Conservation (phyloP, 2,113 vertebrate genomes). For the Herpailurus yagouaroundi region DNA sequence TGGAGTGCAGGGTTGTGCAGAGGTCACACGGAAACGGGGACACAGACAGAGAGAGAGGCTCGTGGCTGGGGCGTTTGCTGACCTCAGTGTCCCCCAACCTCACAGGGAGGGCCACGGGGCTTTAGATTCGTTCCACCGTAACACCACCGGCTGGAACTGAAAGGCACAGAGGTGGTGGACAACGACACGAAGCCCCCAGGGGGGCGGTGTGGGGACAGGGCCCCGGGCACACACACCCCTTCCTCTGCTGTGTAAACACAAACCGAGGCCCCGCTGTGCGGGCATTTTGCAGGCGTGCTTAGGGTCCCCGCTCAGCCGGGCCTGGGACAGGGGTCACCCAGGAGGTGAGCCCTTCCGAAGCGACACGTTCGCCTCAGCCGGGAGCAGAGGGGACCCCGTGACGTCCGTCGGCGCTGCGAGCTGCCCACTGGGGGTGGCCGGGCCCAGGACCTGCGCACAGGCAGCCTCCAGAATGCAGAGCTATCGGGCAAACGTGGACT, state of each 20-base stretch:
- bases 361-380: too few species aligned
- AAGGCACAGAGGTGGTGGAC: too few species aligned
- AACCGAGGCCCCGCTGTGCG: too few species aligned
- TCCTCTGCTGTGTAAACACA: neutral
- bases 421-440: too few species aligned
- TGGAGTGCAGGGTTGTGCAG: neutral
- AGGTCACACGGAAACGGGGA: rapidly evolving
- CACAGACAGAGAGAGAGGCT: neutral
- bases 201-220: neutral
- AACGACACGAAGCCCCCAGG: neutral
- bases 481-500: too few species aligned
- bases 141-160: neutral
- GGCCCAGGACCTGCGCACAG: rapidly evolving
- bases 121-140: neutral
- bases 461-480: neutral
- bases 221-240: rapidly evolving
- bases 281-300: neutral
- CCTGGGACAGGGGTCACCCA: neutral
- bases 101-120: neutral
- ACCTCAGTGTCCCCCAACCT: neutral
- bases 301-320: neutral
- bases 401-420: rapidly evolving
- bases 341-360: too few species aligned
- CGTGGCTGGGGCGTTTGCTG: neutral
- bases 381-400: neutral